Evolutionary conservation across 2,113 vertebrate species (phyloP).

Genomic region (Origma solitaria): DNA sequence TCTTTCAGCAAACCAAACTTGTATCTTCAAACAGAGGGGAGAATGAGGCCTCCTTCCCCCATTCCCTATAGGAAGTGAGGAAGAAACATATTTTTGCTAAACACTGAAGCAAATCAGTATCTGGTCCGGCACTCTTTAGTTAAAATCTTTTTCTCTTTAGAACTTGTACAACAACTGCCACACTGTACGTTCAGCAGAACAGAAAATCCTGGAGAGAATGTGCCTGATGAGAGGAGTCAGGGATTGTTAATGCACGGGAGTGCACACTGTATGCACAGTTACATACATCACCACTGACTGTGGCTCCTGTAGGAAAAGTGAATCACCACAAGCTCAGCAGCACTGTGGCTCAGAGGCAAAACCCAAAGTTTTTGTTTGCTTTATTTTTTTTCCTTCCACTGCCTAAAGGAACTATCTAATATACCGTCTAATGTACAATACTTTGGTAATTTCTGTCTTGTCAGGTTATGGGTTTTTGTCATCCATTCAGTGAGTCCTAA

Average conservation of each 20-base stretch:
- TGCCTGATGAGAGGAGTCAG: neutral
- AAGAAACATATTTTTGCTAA: neutral
- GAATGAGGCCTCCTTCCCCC: neutral
- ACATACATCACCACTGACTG: neutral
- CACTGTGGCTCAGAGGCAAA: neutral
- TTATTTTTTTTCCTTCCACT: neutral
- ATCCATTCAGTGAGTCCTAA: neutral
- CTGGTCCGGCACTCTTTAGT: neutral
- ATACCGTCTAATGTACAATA: neutral
- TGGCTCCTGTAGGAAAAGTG: neutral
- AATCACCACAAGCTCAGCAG: neutral
- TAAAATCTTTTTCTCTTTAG: neutral
- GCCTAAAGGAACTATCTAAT: neutral
- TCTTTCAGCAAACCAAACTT: neutral
- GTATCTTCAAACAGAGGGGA: neutral
- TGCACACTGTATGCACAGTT: neutral
- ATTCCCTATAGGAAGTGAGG: neutral
- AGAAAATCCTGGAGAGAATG: neutral
- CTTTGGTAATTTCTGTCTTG: neutral
- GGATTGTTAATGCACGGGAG: neutral
- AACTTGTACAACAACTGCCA: neutral
- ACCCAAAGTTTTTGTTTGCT: neutral
- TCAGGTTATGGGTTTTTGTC: neutral
- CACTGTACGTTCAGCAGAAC: neutral
- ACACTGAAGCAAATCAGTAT: neutral